phyloP scores from a whole-genome alignment of 2,113 vertebrate genomes.

The Ursus arctos region DNA sequence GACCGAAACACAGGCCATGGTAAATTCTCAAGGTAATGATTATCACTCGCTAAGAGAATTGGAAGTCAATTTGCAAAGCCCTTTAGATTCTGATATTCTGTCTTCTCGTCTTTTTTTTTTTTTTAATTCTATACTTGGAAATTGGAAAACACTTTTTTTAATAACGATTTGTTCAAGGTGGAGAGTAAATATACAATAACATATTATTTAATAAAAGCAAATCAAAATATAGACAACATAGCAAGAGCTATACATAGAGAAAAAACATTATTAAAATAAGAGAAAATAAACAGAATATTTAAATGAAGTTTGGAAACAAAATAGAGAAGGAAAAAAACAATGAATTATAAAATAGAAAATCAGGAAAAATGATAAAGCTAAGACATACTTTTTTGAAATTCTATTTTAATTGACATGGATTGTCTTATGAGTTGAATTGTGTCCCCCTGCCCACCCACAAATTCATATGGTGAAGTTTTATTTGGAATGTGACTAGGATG shows the following conservation, averaged over 20 bases:
- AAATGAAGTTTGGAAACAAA: neutral
- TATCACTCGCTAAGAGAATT: neutral
- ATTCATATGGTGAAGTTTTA: neutral
- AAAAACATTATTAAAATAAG: constrained; percentile 16
- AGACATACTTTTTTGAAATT: neutral
- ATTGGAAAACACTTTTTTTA: neutral
- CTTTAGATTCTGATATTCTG: neutral
- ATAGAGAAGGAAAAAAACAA: neutral
- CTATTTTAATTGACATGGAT: neutral
- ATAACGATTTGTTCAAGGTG: neutral
- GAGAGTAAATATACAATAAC: neutral
- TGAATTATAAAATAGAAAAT: neutral
- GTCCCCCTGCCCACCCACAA: neutral
- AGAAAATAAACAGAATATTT: neutral
- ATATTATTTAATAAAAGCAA: constrained; percentile 39
- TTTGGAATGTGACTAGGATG: neutral
- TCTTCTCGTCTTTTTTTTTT: neutral
- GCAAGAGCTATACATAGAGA: neutral
- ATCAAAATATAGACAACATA: neutral
- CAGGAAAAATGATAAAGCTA: neutral
- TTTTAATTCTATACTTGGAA: neutral
- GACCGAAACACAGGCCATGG: neutral
- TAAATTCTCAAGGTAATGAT: neutral
- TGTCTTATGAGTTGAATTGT: neutral
- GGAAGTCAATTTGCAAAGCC: neutral